phyloP scores from a whole-genome alignment of 2,797 vertebrate species.

The Adrianichthys oophorus region DNA sequence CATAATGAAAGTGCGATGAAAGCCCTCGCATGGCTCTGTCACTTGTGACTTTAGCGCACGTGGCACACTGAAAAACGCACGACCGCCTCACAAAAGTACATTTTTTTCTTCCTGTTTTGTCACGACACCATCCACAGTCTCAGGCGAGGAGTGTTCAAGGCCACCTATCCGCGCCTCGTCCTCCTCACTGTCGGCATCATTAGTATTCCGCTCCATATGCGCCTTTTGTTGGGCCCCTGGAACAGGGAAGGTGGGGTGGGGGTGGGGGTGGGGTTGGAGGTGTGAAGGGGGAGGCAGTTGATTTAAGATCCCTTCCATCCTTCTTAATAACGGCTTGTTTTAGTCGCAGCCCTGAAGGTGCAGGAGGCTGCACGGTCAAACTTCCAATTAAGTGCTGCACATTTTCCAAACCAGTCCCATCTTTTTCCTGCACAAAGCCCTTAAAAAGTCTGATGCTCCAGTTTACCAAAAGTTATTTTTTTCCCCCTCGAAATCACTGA shows the following conservation, averaged over 20 bases:
- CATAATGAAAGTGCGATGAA: no score
- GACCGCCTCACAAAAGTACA: background rate
- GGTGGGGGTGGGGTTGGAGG: constrained; percentile 37
- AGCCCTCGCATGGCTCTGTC: no score
- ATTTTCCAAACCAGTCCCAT: no score
- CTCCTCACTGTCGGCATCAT: constrained; percentile 57
- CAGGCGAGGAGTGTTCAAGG: constrained; percentile 10
- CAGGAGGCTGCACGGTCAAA: background rate
- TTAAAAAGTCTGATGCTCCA: constrained; percentile 16
- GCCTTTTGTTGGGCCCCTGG: constrained; percentile 75
- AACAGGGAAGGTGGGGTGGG: constrained; percentile 39
- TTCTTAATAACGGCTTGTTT: constrained; percentile 60
- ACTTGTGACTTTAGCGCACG: no score
- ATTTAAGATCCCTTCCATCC: constrained; percentile 74
- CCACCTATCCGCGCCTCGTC: constrained; percentile 27
- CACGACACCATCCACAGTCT: background rate
- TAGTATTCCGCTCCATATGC: constrained; percentile 81
- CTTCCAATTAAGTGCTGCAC: no score
- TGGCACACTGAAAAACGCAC: constrained; percentile 11
- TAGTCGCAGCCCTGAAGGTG: constrained; percentile 38
- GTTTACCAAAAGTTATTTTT: constrained; percentile 17
- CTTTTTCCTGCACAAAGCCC: background rate
- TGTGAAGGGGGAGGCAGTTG: constrained; percentile 62
- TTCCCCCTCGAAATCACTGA: constrained; percentile 2
- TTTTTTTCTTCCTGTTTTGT: fast-evolving